These are phyloP conservation scores for Steromphala cineraria DNA, from an alignment of 2,888 invertebrate species.

Conservation along the genomic window DNA sequence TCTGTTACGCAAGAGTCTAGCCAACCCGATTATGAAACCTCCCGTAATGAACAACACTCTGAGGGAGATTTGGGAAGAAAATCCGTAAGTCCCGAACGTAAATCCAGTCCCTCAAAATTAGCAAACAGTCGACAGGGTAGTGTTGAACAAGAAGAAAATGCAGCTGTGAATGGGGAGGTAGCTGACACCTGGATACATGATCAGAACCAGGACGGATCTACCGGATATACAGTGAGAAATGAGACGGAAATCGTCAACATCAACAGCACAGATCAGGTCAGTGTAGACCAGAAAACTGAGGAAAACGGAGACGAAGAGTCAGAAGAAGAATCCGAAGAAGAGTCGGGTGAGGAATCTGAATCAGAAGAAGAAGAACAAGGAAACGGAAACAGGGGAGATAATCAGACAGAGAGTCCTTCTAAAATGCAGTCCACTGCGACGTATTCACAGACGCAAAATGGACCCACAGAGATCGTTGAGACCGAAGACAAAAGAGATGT, in stretches of 20 bases:
- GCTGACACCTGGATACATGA: slow-evolving; percentile 9
- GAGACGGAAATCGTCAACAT: neutral
- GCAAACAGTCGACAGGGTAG: slow-evolving; percentile 1
- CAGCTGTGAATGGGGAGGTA: slow-evolving; percentile 26
- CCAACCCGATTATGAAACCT: slow-evolving; percentile 4
- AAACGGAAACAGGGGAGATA: slow-evolving; percentile 3
- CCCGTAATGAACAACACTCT: neutral
- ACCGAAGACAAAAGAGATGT: too few relatives aligned
- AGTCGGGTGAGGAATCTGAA: neutral
- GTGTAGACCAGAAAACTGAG: neutral
- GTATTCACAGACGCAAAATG: slow-evolving; percentile 18
- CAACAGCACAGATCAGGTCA: neutral
- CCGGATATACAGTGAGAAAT: neutral
- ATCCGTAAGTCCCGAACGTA: slow-evolving; percentile 18
- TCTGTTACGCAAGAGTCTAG: slow-evolving; percentile 14
- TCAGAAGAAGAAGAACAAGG: neutral
- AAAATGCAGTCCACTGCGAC: too few relatives aligned
- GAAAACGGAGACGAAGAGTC: neutral
- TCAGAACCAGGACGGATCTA: neutral
- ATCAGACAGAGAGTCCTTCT: too few relatives aligned
- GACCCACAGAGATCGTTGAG: slow-evolving; percentile 25
- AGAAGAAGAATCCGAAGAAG: slow-evolving; percentile 13
- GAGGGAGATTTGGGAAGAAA: slow-evolving; percentile 3
- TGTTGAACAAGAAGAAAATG: slow-evolving; percentile 17
- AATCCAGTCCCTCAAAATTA: slow-evolving; percentile 21